Evolutionary conservation across 2,113 vertebrate genomes (phyloP), one percentile per base, ranked within the genome.

Genomic region (Poeciliopsis prolifica): DNA sequence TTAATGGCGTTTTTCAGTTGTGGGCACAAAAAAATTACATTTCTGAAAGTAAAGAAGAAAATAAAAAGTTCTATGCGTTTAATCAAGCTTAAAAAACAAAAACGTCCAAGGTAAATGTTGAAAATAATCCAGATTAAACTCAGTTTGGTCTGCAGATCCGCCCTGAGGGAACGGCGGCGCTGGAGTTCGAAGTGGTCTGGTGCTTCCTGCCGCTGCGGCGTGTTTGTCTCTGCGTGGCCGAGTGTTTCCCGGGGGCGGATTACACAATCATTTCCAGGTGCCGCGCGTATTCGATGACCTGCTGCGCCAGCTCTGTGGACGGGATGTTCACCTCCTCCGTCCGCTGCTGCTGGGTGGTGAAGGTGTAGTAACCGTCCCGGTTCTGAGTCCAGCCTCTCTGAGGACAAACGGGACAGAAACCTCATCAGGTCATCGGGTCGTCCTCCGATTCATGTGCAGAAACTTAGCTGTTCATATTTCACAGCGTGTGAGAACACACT

Each of bases 251-350:
- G 79, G 76, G 80, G 80, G 68, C 30, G 48, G 73, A 83, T 90
- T 95, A 97, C 90, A 98, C 97, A 73, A 98, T 98, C 97, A 98
- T 98, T 89, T 98, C 97, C 90, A 98, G 94, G 91, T 98, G 97
- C 74, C 96, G 94, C 67, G 97, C 97, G 24, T 97, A 98, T 84
- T 98, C 97, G 33, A 98, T 97, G 93, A 98, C 96, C 88, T 98
- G 97, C 70, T 95, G 93, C 82, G 96, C 96, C 91, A 98, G 87
- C 86, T 98, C 96, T 0, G 95, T 96, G 19, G 96, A 97, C 24
- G 97, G 97, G 80, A 98, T 97, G 79, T 92, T 96, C 71, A 95
- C 94, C 37, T 98, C 97, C 71, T 98, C 97, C 0, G 95, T 95
- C 75, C 96, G 95, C 87, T 97, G 96, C 77, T 97, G 97, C 90